Evolutionary conservation across 2,797 vertebrate genomes (phyloP), one percentile per base, ranked within the genome.

Genomic region (Hypotaenidia philippensis): DNA sequence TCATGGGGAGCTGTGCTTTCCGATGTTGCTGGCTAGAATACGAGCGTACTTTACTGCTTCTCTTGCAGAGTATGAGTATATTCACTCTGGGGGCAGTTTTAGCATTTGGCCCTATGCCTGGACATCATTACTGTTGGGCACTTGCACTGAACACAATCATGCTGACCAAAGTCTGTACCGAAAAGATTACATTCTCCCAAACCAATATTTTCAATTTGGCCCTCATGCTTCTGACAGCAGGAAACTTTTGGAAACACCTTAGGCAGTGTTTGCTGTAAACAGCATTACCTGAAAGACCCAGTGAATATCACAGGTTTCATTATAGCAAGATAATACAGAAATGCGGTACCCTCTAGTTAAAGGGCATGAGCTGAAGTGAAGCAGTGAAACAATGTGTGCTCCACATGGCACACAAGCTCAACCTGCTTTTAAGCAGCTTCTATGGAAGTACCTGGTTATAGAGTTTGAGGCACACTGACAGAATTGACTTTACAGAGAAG

Each of bases 41-140:
- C 0, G 20, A 74, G 52, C 72, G 31, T 70, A 92, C 92, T 93
- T 94, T 95, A 80, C 83, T 77, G 93, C 80, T 87, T 83, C 91
- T 96, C 85, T 94, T 70, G 59, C 64, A 88, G 77, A 94, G n/a
- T 84, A 60, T 84, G 96, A 91, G 87, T 94, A 70, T 90, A 96
- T 93, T 87, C 91, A 94, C 95, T 95, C 92, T 87, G 63, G 94
- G 94, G 94, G 95, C 94, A 96, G 70, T 94, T 96, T 94, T 84
- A 96, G 66, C 55, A 89, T 74, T 90, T 96, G 96, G 96, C 94
- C 77, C 60, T 15, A 6, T 77, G 96, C 96, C 96, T 95, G 94
- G 91, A 93, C 91, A 90, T 94, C 96, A 95, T 97, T 96, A 94
- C 93, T 90, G 44, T 68, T 96, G 95, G 94, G 87, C 96, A 96